Conservation (phyloP, 2,113 vertebrate species). For the Apodemus speciosus region DNA sequence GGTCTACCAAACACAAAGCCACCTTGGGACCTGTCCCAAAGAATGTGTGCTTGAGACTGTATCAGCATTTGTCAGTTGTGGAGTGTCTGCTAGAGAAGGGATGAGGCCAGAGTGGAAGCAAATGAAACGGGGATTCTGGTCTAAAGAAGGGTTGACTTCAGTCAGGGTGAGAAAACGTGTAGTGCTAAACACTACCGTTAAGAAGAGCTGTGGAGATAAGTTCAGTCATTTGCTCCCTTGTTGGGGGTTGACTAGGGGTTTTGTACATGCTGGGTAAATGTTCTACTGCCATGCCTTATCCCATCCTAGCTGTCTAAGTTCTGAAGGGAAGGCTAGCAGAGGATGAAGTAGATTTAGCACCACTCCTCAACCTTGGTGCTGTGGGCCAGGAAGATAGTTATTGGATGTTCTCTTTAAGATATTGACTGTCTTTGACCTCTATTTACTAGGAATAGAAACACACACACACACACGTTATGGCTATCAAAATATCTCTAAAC, state of each 20-base stretch:
- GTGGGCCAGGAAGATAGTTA: background rate
- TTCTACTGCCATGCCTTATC: background rate
- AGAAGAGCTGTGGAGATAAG: background rate
- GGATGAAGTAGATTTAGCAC: background rate
- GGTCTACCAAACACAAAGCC: background rate
- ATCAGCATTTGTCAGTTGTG: background rate
- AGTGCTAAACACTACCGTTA: background rate
- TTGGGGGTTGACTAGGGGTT: background rate
- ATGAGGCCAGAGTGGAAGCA: background rate
- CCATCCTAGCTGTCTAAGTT: background rate
- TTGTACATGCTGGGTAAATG: background rate
- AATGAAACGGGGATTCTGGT: background rate
- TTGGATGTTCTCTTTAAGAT: conserved; percentile 1
- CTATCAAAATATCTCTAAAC: background rate
- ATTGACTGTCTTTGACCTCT: too few relatives aligned
- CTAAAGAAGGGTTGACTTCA: background rate
- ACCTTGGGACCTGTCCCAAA: background rate
- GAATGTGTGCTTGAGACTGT: background rate
- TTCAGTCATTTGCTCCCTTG: background rate
- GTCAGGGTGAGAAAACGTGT: background rate
- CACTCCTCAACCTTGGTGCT: background rate
- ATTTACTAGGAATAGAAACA: background rate
- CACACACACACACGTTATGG: background rate
- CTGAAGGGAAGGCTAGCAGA: background rate
- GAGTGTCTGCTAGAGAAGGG: background rate